Evolutionary conservation across 2,797 vertebrate species (phyloP), one percentile per base, ranked within the genome.

Genomic region (Garrulus glandarius): DNA sequence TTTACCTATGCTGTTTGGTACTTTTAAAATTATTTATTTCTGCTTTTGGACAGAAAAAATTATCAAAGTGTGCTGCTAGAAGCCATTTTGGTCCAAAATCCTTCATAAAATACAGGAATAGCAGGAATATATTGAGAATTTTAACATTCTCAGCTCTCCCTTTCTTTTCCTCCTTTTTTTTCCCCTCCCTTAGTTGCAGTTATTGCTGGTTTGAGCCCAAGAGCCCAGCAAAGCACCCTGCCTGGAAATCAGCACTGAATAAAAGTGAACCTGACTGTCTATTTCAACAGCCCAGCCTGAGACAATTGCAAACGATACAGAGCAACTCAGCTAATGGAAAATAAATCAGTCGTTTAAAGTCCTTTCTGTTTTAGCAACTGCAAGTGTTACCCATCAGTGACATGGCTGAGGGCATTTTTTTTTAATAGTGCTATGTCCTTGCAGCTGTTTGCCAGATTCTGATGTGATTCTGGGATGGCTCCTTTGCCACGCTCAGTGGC

Each of bases 191-290:
- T 63, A 60, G 85, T 95, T 89, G 84, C 39, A 92, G 50, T 65
- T 88, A 63, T 37, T 77, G n/a, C 43, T 60, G 29, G 30, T 69
- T 59, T 4, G 8, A 64, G 47, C 43, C 34, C 37, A 50, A 30
- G 32, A 84, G n/a, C n/a, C 47, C 41, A 68, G 32, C 13, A 81
- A 93, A 88, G 29, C 37, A 93, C 63, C 30, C 27, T 81, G 77
- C 70, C 63, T 78, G 65, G 87, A 90, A 93, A 90, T 22, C 52
- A 64, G 10, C 3, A 5, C 43, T 53, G 81, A 87, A 82, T 37
- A 92, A 82, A 96, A 96, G 67, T 92, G 57, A 94, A 87, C 34
- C 32, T 92, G 94, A 84, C 80, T 68, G 50, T 64, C 76, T 87
- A 29, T 92, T 96, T 81, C 70, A 72, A 49, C 57, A 81, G 57